Base-by-base conservation (phyloP, 2,888 invertebrate genomes). In the Polietes domitor region DNA sequence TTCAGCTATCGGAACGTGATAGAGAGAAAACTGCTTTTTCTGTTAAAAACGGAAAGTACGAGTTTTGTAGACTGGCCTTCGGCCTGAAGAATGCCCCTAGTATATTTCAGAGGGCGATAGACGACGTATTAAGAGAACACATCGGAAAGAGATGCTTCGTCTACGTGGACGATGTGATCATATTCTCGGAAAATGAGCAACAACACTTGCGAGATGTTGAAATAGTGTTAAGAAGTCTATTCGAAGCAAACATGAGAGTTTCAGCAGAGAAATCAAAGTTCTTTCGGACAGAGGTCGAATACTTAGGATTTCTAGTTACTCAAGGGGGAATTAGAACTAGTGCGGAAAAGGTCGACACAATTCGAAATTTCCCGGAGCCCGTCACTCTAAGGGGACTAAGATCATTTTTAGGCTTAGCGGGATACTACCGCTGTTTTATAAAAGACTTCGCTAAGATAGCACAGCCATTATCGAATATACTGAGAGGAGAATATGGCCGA, bases 271-370 rank as follows among this genome's bases (percentile, higher is more conserved):
- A 83, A 68, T 68, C 79, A 0, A 83, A 79, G 76, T 89, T 89
- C 78, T 76, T 89, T 3, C 72, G 80, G 50, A 86, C 87, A 24
- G 84, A 86, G 76, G 86, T 90, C 0, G 86, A 87, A 55, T 91
- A 87, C 58, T 24, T 26, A 58, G 24, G 26, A 24, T 58, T 58
- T 24, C 2, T 26, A 58, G 58, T 24, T 12, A 77, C 85, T 0
- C 65, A 77, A 12, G 87, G 88, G 0, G 88, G 77, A 28, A 73
- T 77, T 2, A 77, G 19, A 77, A 77, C 77, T 7, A 17, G 12
- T 10, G 19, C 55, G 6, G 12, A 43, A 61, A 74, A 74, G 37
- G 53, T 75, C 9, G 47, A 65, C 12, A 53, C 70, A 24, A 82
- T 75, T 37, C 26, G 26, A 43, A 79, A 70, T 55, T 78, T 58